These are phyloP conservation scores for Spea bombifrons DNA, from an alignment of 2,113 vertebrate genomes.

Conservation along the genomic window DNA sequence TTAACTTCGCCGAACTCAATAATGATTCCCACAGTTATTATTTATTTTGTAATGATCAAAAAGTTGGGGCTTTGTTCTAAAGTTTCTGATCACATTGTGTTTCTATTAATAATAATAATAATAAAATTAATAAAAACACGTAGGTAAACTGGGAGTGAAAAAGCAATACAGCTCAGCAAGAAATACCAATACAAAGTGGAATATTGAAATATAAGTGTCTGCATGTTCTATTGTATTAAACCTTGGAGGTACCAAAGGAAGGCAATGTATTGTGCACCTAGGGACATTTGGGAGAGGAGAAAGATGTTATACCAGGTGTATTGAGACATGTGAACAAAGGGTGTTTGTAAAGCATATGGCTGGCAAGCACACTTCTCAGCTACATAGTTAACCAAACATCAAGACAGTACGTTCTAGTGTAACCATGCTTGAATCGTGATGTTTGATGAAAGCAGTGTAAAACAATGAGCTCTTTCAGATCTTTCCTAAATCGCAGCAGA, in stretches of 20 bases:
- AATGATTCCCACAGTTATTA: slow-evolving; percentile 11
- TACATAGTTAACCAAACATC: slow-evolving; percentile 31
- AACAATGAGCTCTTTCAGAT: slow-evolving; percentile 78
- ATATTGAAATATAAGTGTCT: background rate
- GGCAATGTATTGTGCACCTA: background rate
- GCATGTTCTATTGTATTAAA: background rate
- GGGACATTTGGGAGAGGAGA: background rate
- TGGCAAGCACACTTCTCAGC: slow-evolving; percentile 50
- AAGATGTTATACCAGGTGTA: slow-evolving; percentile 17
- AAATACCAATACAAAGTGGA: background rate
- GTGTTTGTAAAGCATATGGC: slow-evolving; percentile 47
- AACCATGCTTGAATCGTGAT: slow-evolving; percentile 61
- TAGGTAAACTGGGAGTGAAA: no score
- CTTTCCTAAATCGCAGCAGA: slow-evolving; percentile 63
- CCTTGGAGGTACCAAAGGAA: background rate
- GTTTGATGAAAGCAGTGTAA: slow-evolving; percentile 69
- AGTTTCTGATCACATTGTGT: background rate
- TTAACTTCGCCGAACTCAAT: slow-evolving; percentile 11
- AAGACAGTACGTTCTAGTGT: slow-evolving; percentile 51
- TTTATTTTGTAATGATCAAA: slow-evolving; percentile 37
- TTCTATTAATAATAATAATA: no score
- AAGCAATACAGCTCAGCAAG: no score
- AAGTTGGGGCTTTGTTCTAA: slow-evolving; percentile 15
- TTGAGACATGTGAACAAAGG: slow-evolving; percentile 29
- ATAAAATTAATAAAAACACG: no score